A percentile compares a stretch with the other conserved stretches of the same genome.
Evolutionary conservation across 2,888 invertebrate genomes (phyloP).

Genomic region (Mimumesa dahlbomi): DNA sequence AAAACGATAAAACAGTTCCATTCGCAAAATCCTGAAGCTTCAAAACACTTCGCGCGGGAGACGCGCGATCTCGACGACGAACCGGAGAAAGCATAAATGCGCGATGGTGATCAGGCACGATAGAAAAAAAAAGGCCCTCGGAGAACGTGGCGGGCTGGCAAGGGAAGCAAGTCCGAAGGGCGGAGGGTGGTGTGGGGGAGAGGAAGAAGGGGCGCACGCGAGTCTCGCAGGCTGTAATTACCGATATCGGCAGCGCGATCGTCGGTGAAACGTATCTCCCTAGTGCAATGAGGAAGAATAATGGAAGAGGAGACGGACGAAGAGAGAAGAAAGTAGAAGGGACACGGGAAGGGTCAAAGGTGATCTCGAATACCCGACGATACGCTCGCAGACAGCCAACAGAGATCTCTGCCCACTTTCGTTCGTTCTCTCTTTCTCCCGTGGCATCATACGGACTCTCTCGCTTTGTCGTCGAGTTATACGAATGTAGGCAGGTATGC

Average conservation of each 20-base stretch:
- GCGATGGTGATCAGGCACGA: too few relatives aligned
- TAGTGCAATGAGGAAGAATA: slow-evolving; percentile 34
- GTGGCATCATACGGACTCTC: neutral
- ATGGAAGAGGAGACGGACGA: slow-evolving; percentile 20
- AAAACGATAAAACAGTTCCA: too few relatives aligned
- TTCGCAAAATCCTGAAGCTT: too few relatives aligned
- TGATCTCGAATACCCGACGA: slow-evolving; percentile 52
- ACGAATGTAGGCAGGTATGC: slow-evolving; percentile 53
- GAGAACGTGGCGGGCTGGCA: too few relatives aligned
- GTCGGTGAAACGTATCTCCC: slow-evolving; percentile 45
- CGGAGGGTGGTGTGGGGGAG: slow-evolving; percentile 12
- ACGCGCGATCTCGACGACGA: neutral
- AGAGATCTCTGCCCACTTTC: slow-evolving; percentile 55
- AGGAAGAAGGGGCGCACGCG: slow-evolving; percentile 46
- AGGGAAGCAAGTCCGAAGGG: neutral
- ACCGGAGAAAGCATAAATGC: too few relatives aligned
- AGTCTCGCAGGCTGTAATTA: slow-evolving; percentile 62
- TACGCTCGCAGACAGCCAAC: slow-evolving; percentile 42
- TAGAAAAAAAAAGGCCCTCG: too few relatives aligned
- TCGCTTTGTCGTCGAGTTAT: slow-evolving; percentile 43
- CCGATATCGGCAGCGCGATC: slow-evolving; percentile 63
- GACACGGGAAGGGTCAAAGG: slow-evolving; percentile 54
- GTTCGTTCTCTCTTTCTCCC: neutral
- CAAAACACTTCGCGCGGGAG: too few relatives aligned
- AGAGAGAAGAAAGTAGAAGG: slow-evolving; percentile 28